Evolutionary conservation across 2,113 vertebrate genomes (phyloP).

Genomic region (Parotia lawesii): DNA sequence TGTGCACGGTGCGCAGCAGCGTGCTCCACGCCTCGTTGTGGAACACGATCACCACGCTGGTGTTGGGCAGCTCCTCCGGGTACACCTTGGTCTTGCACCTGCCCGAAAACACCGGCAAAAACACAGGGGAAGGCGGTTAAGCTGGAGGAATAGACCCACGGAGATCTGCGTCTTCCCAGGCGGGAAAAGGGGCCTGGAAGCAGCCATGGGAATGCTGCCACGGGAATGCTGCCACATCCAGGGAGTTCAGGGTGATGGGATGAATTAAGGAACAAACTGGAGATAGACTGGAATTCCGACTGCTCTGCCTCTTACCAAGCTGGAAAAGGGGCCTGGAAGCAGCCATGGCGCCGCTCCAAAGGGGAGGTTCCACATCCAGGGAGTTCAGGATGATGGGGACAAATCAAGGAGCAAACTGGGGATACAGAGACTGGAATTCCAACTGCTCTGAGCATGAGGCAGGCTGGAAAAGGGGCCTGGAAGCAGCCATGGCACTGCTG

Average conservation of each 20-base stretch:
- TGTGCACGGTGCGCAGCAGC: slow-evolving; percentile 89
- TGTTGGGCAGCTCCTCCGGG: slow-evolving; percentile 87
- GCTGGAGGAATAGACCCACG: accelerated
- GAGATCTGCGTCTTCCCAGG: accelerated
- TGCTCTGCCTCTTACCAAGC: background rate
- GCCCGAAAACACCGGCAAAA: background rate
- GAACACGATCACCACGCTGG: slow-evolving; percentile 97
- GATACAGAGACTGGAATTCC: background rate
- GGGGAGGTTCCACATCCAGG: too few species aligned
- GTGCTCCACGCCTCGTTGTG: slow-evolving; percentile 99
- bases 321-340: background rate
- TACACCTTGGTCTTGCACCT: slow-evolving; percentile 95
- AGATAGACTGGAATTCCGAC: background rate
- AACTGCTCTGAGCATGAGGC: background rate
- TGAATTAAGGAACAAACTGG: too few species aligned
- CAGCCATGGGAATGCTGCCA: accelerated
- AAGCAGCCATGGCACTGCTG: too few species aligned
- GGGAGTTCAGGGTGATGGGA: background rate
- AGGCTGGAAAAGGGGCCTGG: too few species aligned
- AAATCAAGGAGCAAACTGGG: background rate
- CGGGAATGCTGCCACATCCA: background rate
- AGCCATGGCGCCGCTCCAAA: too few species aligned
- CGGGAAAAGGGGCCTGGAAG: background rate
- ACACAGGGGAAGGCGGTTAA: background rate
- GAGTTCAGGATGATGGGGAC: background rate